Conservation (phyloP, 2,888 invertebrate species). For the Drepana falcataria region DNA sequence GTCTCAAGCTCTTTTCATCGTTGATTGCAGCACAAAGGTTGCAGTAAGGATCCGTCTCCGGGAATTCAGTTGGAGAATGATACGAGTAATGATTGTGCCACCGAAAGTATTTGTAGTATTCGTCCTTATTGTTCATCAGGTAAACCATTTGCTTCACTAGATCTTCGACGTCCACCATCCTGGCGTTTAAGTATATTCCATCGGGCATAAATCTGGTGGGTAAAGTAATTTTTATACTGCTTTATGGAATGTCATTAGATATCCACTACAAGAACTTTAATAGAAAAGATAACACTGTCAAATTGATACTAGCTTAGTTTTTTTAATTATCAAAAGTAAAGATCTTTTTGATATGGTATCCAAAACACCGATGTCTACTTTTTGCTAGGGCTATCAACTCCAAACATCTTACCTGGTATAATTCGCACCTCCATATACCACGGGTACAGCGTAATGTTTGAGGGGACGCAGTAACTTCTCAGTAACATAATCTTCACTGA, state of each 20-base stretch:
- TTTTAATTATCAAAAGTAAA: too few species aligned
- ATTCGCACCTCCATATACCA: constrained; percentile 81
- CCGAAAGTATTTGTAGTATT: constrained; percentile 26
- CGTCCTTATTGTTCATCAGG: constrained; percentile 20
- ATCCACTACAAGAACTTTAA: too few species aligned
- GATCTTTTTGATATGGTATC: too few species aligned
- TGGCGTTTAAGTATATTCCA: constrained; percentile 21
- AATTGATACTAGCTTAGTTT: too few species aligned
- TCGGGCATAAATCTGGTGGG: constrained; percentile 31
- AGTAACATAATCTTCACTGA: constrained; percentile 45
- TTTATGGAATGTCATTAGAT: too few species aligned
- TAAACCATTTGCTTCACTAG: constrained; percentile 25
- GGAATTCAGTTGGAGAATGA: constrained; percentile 16
- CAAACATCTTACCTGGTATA: constrained; percentile 50
- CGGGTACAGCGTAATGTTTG: constrained; percentile 78
- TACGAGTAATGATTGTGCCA: constrained; percentile 34
- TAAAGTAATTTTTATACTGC: not conserved
- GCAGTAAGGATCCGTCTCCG: constrained; percentile 31
- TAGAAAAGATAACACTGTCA: too few species aligned
- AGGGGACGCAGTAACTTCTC: constrained; percentile 48
- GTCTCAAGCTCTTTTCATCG: constrained; percentile 7
- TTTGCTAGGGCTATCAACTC: not conserved
- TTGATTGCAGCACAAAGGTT: constrained; percentile 27
- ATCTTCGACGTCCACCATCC: constrained; percentile 10
- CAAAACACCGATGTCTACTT: not conserved